Percentiles rank a stretch among this genome's conserved stretches.
These are phyloP conservation scores for Abramis brama DNA, from an alignment of 2,113 vertebrate genomes.

Conservation along the genomic window DNA sequence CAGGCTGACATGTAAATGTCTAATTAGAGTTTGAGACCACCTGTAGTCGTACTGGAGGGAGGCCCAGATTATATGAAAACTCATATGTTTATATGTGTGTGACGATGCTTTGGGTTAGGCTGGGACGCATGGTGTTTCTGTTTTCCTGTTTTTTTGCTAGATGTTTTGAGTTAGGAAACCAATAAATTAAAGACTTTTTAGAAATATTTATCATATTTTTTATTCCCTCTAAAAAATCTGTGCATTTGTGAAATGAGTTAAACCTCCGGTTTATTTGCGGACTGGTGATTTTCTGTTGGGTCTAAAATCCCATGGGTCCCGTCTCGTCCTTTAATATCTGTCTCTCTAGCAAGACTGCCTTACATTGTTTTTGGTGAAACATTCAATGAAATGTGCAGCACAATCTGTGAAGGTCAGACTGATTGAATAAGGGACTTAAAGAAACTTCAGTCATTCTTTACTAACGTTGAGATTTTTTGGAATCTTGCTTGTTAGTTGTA, in stretches of 20 bases:
- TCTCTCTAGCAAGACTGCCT: background rate
- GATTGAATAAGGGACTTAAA: background rate
- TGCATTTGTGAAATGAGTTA: background rate
- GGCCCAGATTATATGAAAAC: slow-evolving; percentile 18
- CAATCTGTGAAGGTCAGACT: background rate
- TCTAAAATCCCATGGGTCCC: background rate
- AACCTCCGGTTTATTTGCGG: background rate
- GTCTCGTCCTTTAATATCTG: too few species aligned
- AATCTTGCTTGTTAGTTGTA: slow-evolving; percentile 7
- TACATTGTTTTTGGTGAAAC: background rate
- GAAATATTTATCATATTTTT: background rate
- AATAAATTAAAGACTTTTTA: background rate
- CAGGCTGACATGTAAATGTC: slow-evolving; percentile 41
- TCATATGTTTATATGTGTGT: slow-evolving; percentile 23
- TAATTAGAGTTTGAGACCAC: slow-evolving; percentile 41
- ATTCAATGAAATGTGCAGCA: background rate
- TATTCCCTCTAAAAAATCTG: background rate
- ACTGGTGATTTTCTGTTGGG: background rate
- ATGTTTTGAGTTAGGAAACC: background rate
- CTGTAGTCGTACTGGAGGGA: background rate
- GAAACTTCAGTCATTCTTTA: background rate
- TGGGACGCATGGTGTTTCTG: background rate
- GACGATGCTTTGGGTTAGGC: background rate
- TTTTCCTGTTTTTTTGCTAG: slow-evolving; percentile 5
- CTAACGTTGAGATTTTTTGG: background rate